Base-by-base conservation (phyloP, 37 sponge, comb jelly and placozoan species). In the Bolinopsis microptera region DNA sequence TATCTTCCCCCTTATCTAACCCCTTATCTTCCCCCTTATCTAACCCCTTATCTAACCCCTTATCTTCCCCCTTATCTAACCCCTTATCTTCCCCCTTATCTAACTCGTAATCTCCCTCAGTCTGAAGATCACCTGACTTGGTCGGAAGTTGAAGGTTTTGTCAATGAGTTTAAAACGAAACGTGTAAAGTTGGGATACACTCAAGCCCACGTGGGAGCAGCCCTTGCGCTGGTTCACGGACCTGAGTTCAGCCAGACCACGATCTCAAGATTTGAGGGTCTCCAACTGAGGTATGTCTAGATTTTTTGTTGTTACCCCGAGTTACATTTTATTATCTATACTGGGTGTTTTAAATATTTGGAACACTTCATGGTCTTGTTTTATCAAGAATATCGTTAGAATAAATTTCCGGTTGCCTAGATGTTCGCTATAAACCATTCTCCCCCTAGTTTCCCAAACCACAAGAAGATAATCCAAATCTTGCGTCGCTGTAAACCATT, bases 241-340 rank as follows among this genome's bases (percentile, higher is more conserved):
- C 90, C 90, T 23, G 90, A 86, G 31, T 86, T 86, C 67, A 86
- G 90, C 23, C 90, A 86, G 90, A 86, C 90, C 3, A 86, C 90
- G 3, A 86, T 86, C 26, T 86, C 90, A 2, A 2, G 90, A 86
- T 86, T 86, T 38, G 90, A 86, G 90, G 90, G 90, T 13, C 90
- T 86, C 1, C 90, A 86, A 26, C 67, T 86, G 13, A 86, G 90
- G 90, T 86, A n/a, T 3, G 18, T 72, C 26, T 28, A 24, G 31
- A 24, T 72, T 28, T 21, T 21, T 24, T 28, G 31, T 72, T 72
- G 31, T 72, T 72, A 8, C 26, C 31, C 13, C 26, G 75, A 22
- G 68, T 67, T 67, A 22, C 13, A 21, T 67, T 67, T 67, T 67
- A 22, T 67, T 67, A 22, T 22, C 18, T 67, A 21, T 67, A n/a